A percentile compares a stretch with the other conserved stretches of the same genome.
Evolutionary conservation across 2,888 invertebrate species (phyloP).

Genomic region (Crioceris asparagi): DNA sequence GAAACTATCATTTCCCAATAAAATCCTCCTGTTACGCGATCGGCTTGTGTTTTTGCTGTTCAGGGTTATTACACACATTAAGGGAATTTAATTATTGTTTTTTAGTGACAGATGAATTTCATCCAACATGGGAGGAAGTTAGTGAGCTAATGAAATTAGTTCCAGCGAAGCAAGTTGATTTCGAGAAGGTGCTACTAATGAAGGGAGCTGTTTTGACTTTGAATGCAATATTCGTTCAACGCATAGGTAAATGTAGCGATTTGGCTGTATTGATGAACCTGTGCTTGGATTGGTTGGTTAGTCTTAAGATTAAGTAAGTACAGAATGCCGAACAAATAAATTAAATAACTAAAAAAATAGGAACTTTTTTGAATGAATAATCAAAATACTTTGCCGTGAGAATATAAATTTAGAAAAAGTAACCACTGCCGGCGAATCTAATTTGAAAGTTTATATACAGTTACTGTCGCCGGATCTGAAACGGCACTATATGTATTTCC

Average conservation of each 20-base stretch:
- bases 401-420: too few species aligned
- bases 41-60: too few species aligned
- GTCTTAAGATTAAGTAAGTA: conserved; percentile 45
- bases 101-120: conserved; percentile 23
- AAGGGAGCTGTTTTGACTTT: conserved; percentile 45
- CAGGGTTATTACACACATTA: too few species aligned
- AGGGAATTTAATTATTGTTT: too few species aligned
- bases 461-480: too few species aligned
- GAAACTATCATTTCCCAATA: too few species aligned
- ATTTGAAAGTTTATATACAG: too few species aligned
- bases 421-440: too few species aligned
- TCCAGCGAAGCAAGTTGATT: conserved; percentile 39
- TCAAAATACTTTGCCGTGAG: background rate
- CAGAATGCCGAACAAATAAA: background rate
- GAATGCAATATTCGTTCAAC: conserved; percentile 44
- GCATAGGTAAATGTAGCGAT: conserved; percentile 31
- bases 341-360: background rate
- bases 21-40: too few species aligned
- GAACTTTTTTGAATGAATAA: background rate
- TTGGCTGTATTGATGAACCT: conserved; percentile 27
- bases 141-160: conserved; percentile 37
- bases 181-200: conserved; percentile 40
- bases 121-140: conserved; percentile 41
- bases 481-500: too few species aligned
- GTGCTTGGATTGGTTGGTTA: conserved; percentile 30